Percentiles rank a stretch among this genome's conserved stretches.
These are phyloP conservation scores for Prosapia bicincta DNA, from an alignment of 2,888 invertebrate species.

Conservation along the genomic window DNA sequence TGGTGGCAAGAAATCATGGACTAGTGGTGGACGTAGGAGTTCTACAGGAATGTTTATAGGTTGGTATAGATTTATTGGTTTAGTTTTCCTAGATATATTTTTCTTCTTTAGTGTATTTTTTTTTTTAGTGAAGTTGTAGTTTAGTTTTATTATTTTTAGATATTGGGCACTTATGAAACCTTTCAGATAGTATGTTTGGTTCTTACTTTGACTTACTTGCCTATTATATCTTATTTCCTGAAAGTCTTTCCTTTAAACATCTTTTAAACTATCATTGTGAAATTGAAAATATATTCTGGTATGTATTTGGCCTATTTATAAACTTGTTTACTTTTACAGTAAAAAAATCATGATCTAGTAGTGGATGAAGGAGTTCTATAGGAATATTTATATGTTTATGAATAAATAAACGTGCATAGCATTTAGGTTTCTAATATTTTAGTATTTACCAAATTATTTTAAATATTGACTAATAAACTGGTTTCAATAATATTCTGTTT, in stretches of 20 bases:
- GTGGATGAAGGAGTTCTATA: constrained; percentile 61
- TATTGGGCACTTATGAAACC: constrained; percentile 81
- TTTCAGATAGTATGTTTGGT: constrained; percentile 79
- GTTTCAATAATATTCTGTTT: too few relatives aligned
- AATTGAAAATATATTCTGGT: constrained; percentile 84
- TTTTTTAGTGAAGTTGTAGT: too few relatives aligned
- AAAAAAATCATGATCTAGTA: constrained; percentile 66
- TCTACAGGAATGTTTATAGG: constrained; percentile 71
- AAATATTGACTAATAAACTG: too few relatives aligned
- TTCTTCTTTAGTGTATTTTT: too few relatives aligned
- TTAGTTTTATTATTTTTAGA: too few relatives aligned
- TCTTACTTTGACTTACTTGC: constrained; percentile 64
- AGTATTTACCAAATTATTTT: too few relatives aligned
- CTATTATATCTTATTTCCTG: constrained; percentile 71
- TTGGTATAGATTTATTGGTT: too few relatives aligned
- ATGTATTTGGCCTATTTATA: constrained; percentile 80
- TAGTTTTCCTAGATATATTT: too few relatives aligned
- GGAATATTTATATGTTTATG: constrained; percentile 70
- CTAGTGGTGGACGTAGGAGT: constrained; percentile 57
- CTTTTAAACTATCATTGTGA: constrained; percentile 65
- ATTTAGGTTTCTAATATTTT: too few relatives aligned
- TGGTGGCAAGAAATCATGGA: constrained; percentile 64
- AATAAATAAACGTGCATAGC: too few relatives aligned
- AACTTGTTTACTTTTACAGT: constrained; percentile 67
- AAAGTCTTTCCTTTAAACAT: constrained; percentile 63